phyloP scores from a whole-genome alignment of 2,888 invertebrate species.

The Anarsia innoxiella region DNA sequence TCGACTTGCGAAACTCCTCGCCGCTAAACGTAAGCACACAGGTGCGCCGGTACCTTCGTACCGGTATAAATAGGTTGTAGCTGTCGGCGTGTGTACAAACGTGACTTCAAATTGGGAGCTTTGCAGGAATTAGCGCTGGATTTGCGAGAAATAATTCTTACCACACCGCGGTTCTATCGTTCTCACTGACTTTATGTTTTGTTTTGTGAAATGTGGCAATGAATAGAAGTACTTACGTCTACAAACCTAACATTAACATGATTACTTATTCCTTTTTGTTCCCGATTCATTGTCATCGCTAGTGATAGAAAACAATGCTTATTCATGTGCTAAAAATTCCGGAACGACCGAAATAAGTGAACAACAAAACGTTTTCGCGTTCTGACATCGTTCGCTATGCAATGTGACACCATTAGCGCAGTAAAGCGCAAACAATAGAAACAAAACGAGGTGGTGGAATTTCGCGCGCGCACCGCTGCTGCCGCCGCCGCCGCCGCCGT shows the following conservation, averaged over 20 bases:
- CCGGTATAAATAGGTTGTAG: slow-evolving; percentile 22
- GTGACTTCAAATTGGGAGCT: slow-evolving; percentile 57
- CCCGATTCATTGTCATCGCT: too few species aligned
- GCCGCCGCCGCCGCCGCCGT: slow-evolving; percentile 31
- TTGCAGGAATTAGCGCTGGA: slow-evolving; percentile 56
- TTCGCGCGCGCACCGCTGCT: slow-evolving; percentile 35
- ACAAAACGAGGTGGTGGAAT: slow-evolving; percentile 51
- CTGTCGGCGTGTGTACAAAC: slow-evolving; percentile 29
- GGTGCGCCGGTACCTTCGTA: slow-evolving; percentile 32
- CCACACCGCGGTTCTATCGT: slow-evolving; percentile 12
- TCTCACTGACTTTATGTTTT: too few species aligned
- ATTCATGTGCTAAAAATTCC: slow-evolving; percentile 29
- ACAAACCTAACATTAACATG: too few species aligned
- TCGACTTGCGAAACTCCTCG: slow-evolving; percentile 69
- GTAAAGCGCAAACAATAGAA: slow-evolving; percentile 50
- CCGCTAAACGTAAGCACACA: slow-evolving; percentile 44
- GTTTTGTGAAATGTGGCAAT: too few species aligned
- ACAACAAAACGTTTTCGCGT: slow-evolving; percentile 39
- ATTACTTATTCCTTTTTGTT: too few species aligned
- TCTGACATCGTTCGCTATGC: slow-evolving; percentile 55
- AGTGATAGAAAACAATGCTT: too few species aligned
- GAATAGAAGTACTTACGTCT: too few species aligned
- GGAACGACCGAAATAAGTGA: slow-evolving; percentile 44
- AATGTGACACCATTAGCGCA: slow-evolving; percentile 68
- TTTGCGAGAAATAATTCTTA: slow-evolving; percentile 50